Evolutionary conservation across 2,888 invertebrate species (phyloP), one percentile per base, ranked within the genome.

Genomic region (Himalopsyche kuldschensis): DNA sequence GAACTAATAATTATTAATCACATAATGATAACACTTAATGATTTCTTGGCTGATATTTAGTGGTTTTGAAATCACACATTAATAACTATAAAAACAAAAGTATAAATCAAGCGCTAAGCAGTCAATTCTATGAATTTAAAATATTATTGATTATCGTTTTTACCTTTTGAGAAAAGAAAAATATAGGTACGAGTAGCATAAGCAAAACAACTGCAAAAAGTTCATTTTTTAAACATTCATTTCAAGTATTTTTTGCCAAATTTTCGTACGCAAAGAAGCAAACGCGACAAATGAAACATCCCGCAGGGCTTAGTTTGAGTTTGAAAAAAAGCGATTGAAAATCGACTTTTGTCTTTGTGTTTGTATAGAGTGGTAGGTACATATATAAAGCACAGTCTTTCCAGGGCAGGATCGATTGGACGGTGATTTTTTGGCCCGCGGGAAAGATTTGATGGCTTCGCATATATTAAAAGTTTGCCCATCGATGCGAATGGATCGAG

Each of bases 381-480:
- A 41, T 41, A 17, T 17, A 69, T 69, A 69, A 69, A 69, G 24
- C 27, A 69, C 30, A 15, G 69, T 27, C 30, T 30, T 69, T 69
- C 4, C 69, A 69, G 6, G 69, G 27, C 69, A 30, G 69, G 69
- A 69, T 69, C 69, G 69, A 84, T 84, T 76, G 81, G 76, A 69
- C 81, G 55, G 84, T 75, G 84, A 84, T 81, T 83, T 80, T 79
- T 84, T 79, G 46, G 80, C 84, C 84, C 69, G 79, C 48, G 69
- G 78, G 75, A 75, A 69, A 77, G 82, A 84, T 84, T 84, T 82
- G 82, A 83, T 79, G 85, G 81, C 75, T 76, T 48, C 75, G 86
- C 84, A 86, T 86, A 84, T 86, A 85, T 85, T 85, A 84, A 86
- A 86, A 86, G 86, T 86, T 86, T 80, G 84, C 76, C 84, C 83